phyloP scores from a whole-genome alignment of 2,113 vertebrate species.

The Cynopterus brachyotis region DNA sequence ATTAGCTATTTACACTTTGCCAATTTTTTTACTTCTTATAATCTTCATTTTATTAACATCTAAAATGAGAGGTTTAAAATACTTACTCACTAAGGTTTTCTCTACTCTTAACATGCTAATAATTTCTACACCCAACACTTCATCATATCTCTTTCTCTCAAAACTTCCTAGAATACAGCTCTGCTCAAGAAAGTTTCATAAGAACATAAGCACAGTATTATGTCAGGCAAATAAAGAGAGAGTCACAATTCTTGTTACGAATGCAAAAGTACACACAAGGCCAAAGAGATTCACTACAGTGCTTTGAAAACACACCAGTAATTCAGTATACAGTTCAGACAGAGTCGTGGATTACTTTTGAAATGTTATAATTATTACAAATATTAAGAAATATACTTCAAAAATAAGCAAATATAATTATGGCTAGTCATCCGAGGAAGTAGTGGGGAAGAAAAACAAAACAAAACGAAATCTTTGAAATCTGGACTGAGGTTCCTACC shows the following conservation, averaged over 20 bases:
- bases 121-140: neutral
- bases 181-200: neutral
- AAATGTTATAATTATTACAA: neutral
- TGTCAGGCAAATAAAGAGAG: neutral
- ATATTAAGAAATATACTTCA: neutral
- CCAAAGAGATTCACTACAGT: neutral
- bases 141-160: neutral
- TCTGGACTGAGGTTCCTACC: neutral
- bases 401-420: conserved; percentile 19
- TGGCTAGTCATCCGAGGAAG: neutral
- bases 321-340: neutral
- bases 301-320: neutral
- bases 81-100: neutral
- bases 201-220: neutral
- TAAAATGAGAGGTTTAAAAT: conserved; percentile 37
- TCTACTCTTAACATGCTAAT: conserved; percentile 20
- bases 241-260: neutral
- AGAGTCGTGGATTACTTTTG: neutral
- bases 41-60: neutral
- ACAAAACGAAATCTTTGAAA: neutral
- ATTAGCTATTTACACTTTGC: neutral
- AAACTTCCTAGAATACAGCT: neutral
- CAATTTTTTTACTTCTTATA: neutral
- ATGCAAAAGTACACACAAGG: neutral
- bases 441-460: conserved; percentile 27